phyloP scores from a whole-genome alignment of 1,140 invertebrate species.

The Neuroterus valhalla region DNA sequence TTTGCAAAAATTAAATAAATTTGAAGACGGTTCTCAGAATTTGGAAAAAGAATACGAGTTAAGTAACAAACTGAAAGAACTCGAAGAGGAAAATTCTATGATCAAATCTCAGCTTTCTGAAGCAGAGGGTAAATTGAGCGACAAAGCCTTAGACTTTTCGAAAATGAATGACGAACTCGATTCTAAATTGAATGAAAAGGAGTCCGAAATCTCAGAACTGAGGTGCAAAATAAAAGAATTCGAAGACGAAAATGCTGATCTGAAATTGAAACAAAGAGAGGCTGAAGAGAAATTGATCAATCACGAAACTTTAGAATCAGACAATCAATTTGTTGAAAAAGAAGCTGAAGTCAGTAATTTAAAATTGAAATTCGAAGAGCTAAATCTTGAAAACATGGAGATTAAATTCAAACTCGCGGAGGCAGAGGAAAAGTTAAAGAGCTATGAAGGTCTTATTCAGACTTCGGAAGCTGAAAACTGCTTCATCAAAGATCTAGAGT shows the following conservation, averaged over 20 bases:
- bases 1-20: background rate
- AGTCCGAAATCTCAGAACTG: slow-evolving; percentile 24
- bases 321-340: slow-evolving; percentile 16
- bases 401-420: slow-evolving; percentile 5
- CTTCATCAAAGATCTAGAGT: slow-evolving; percentile 41
- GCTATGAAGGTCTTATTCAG: slow-evolving; percentile 29
- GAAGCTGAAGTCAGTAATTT: slow-evolving; percentile 34
- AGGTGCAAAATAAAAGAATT: slow-evolving; percentile 33
- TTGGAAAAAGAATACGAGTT: background rate
- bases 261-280: slow-evolving; percentile 4
- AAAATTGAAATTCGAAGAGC: slow-evolving; percentile 32
- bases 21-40: slow-evolving; percentile 13
- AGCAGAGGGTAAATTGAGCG: slow-evolving; percentile 4
- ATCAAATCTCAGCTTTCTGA: background rate
- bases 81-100: background rate
- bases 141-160: background rate
- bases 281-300: slow-evolving; percentile 34
- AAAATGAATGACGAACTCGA: background rate
- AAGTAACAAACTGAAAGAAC: slow-evolving; percentile 1
- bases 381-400: slow-evolving; percentile 30
- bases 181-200: slow-evolving; percentile 36
- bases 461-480: slow-evolving; percentile 37
- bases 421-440: background rate
- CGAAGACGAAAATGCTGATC: slow-evolving; percentile 45
- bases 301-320: slow-evolving; percentile 23